phyloP scores from a whole-genome alignment of 2,888 invertebrate genomes.

The Mimachlamys varia region DNA sequence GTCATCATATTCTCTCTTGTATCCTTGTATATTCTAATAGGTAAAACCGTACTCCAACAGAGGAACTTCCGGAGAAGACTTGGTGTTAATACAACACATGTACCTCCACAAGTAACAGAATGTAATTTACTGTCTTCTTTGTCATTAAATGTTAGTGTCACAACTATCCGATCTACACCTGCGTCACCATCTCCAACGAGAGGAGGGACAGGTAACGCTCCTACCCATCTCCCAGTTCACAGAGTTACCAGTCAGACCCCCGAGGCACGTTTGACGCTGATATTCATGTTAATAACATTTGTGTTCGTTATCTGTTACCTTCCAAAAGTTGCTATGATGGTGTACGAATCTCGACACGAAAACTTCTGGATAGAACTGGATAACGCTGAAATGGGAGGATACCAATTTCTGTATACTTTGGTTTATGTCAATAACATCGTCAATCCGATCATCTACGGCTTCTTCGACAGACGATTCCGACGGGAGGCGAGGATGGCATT shows the following conservation, averaged over 20 bases:
- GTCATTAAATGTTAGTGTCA: background rate
- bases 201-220: background rate
- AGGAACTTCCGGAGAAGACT: background rate
- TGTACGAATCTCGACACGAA: constrained; percentile 20
- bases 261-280: constrained; percentile 16
- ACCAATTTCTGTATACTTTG: constrained; percentile 28
- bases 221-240: background rate
- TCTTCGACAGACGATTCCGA: background rate
- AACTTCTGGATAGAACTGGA: constrained; percentile 32
- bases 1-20: background rate
- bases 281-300: constrained; percentile 38
- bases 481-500: background rate
- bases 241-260: background rate
- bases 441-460: background rate
- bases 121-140: background rate
- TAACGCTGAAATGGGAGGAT: background rate
- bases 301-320: constrained; percentile 20
- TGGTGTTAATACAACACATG: background rate
- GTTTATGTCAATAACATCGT: background rate
- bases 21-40: background rate
- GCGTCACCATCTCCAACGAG: background rate
- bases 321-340: constrained; percentile 32
- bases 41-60: background rate
- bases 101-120: no score
- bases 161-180: background rate